Percentiles rank a stretch among this genome's conserved stretches.
Evolutionary conservation across 37 sponge, comb jelly and placozoan genomes (phyloP).

Genomic region (Crambe crambe): DNA sequence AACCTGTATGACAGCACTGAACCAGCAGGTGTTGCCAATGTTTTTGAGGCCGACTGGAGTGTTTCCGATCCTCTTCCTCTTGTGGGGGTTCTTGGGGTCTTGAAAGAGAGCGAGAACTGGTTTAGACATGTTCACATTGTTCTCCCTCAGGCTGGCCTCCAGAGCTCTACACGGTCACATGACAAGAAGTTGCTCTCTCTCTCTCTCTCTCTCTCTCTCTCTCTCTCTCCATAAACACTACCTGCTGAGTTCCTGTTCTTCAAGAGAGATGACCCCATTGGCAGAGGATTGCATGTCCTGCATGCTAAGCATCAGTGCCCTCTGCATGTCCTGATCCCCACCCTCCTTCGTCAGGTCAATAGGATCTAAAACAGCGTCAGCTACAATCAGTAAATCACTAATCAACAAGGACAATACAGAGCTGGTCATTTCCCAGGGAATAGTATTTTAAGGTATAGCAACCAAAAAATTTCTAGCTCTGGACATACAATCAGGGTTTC

Average conservation of each 20-base stretch:
- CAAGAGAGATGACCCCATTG: slow-evolving; percentile 36
- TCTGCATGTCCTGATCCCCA: slow-evolving; percentile 57
- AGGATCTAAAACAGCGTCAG: slow-evolving; percentile 53
- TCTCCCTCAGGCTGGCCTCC: slow-evolving; percentile 71
- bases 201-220: too few relatives aligned
- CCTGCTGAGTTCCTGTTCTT: slow-evolving; percentile 81
- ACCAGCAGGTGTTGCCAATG: slow-evolving; percentile 88
- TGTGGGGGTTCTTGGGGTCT: slow-evolving; percentile 78
- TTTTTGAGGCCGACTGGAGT: slow-evolving; percentile 80
- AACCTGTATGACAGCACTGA: slow-evolving; percentile 83
- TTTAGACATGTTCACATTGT: slow-evolving; percentile 9
- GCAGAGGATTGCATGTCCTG: slow-evolving; percentile 54
- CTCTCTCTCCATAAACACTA: background rate
- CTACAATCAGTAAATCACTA: too few relatives aligned
- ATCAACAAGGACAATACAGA: too few relatives aligned
- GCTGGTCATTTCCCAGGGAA: too few relatives aligned
- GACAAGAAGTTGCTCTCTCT: too few relatives aligned
- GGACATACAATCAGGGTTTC: too few relatives aligned
- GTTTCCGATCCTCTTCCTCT: slow-evolving; percentile 47
- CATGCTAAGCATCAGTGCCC: slow-evolving; percentile 64
- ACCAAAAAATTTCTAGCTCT: too few relatives aligned
- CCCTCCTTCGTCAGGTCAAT: slow-evolving; percentile 56
- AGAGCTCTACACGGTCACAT: slow-evolving; percentile 73
- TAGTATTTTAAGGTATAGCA: too few relatives aligned
- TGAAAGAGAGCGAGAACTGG: slow-evolving; percentile 20